Conservation (phyloP, 2,113 vertebrate genomes). For the Oryzias curvinotus region DNA sequence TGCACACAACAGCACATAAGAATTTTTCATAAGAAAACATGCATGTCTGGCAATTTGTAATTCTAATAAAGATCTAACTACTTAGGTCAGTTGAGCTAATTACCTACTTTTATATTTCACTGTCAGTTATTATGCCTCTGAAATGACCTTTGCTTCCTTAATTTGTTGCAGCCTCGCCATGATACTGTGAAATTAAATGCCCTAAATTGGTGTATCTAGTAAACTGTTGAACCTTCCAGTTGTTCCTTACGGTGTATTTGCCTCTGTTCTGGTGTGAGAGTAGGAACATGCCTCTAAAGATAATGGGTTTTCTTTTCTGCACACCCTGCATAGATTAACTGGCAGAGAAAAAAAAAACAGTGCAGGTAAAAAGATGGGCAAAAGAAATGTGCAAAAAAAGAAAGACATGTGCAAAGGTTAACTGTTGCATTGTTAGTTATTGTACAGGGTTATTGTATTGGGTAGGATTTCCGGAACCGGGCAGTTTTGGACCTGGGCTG, state of each 20-base stretch:
- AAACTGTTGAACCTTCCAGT: constrained; percentile 41
- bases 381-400: no score
- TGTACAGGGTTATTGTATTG: no score
- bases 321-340: constrained; percentile 50
- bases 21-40: background rate
- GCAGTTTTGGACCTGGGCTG: no score
- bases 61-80: constrained; percentile 13
- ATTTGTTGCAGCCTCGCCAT: constrained; percentile 3
- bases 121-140: constrained; percentile 13
- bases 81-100: constrained; percentile 17
- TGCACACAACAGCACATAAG: no score
- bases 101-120: constrained; percentile 14
- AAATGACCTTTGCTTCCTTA: constrained; percentile 25
- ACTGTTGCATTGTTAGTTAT: no score
- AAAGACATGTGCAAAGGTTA: no score
- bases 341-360: constrained; percentile 41
- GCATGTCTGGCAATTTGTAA: constrained; percentile 2
- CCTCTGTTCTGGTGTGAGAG: constrained; percentile 9
- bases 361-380: no score
- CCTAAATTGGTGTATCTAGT: constrained; percentile 6
- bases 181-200: constrained; percentile 5
- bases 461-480: no score
- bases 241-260: constrained; percentile 23
- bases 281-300: constrained; percentile 19
- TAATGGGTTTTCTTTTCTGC: constrained; percentile 35